Evolutionary conservation across 2,888 invertebrate species (phyloP).

Genomic region (Eurytoma californica): DNA sequence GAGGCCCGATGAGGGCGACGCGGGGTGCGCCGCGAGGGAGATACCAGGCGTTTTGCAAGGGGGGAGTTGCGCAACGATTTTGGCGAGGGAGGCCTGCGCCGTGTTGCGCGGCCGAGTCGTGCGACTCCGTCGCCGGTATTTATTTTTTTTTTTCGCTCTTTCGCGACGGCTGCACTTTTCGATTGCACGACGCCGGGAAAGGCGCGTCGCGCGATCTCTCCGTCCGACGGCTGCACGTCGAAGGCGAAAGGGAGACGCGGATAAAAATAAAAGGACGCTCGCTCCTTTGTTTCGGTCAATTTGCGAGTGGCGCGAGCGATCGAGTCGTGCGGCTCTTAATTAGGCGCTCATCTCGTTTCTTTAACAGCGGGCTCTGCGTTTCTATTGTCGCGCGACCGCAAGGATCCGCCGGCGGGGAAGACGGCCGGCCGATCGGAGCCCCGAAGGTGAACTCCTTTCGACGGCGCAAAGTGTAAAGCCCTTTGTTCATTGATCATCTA

Average conservation of each 20-base stretch:
- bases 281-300: constrained; percentile 10
- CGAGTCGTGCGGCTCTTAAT: not conserved
- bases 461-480: constrained; percentile 2
- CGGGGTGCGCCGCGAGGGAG: not conserved
- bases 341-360: not conserved
- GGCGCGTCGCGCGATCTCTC: constrained; percentile 1
- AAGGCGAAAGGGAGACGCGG: constrained; percentile 33
- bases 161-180: not conserved
- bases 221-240: not conserved
- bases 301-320: not conserved
- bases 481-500: constrained; percentile 54
- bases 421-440: too few relatives aligned
- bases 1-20: too few relatives aligned
- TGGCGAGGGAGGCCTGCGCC: not conserved
- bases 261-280: not conserved
- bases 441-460: constrained; percentile 36
- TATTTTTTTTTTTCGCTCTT: not conserved
- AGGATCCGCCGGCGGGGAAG: not conserved
- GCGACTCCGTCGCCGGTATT: not conserved
- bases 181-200: constrained; percentile 12
- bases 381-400: not conserved
- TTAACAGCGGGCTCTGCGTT: too few relatives aligned
- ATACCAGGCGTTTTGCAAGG: constrained; percentile 15
- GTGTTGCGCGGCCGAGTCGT: not conserved
- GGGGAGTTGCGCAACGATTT: constrained; percentile 15